Percentiles rank a stretch among this genome's conserved stretches.
Conservation (phyloP, 2,888 invertebrate species). For the Chelonus formosanus region DNA sequence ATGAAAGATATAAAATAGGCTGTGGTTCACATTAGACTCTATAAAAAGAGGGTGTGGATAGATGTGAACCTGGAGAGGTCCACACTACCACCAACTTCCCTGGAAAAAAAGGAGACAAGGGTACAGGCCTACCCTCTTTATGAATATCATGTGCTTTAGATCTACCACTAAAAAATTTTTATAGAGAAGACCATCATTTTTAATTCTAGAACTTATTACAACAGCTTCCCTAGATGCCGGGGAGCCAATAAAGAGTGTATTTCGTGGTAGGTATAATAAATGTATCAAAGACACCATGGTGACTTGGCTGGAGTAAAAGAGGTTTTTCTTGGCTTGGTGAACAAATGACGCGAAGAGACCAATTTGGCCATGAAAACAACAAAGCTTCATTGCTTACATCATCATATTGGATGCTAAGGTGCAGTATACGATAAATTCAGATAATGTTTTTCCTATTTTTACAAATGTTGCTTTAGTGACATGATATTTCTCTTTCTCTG, state of each 20-base stretch:
- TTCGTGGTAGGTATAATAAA: constrained; percentile 38
- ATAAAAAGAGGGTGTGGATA: constrained; percentile 26
- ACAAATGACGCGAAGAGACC: constrained; percentile 10
- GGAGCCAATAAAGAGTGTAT: constrained; percentile 19
- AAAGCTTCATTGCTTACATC: constrained; percentile 22
- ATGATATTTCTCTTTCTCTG: constrained; percentile 12
- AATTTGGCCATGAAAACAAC: constrained; percentile 50
- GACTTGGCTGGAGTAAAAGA: constrained; percentile 45
- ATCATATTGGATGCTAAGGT: neutral
- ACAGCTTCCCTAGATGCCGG: constrained; percentile 39
- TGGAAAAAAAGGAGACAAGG: too few relatives aligned
- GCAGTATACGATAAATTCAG: neutral
- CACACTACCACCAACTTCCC: too few relatives aligned
- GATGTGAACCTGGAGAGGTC: too few relatives aligned
- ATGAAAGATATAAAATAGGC: neutral
- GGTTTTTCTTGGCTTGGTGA: constrained; percentile 11
- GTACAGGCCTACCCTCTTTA: too few relatives aligned
- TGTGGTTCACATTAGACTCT: neutral
- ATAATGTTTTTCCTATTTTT: neutral
- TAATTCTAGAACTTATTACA: constrained; percentile 46
- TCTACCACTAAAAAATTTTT: too few relatives aligned
- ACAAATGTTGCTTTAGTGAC: constrained; percentile 9
- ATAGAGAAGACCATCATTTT: constrained; percentile 39
- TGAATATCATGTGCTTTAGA: too few relatives aligned
- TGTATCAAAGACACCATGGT: constrained; percentile 45